Evolutionary conservation across 2,888 invertebrate species (phyloP), one percentile per base, ranked within the genome.

Genomic region (Amphiduros pacificus): DNA sequence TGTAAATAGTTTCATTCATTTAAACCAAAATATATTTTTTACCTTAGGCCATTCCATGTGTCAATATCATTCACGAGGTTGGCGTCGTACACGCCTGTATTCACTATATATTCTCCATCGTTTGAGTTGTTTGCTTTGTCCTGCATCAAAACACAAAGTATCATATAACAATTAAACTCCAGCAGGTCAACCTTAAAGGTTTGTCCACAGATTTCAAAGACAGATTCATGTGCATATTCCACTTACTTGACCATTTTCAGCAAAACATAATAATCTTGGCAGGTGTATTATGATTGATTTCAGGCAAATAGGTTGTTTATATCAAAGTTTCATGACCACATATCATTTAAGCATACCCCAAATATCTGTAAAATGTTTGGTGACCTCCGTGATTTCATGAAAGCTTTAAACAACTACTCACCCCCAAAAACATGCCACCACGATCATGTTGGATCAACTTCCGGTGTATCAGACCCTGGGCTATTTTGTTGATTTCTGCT

Each of bases 71-170:
- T 93, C 48, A 93, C 86, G 28, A 88, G 83, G 0, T 85, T 79
- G 1, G 89, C 87, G 56, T 88, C 85, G 14, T 84, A 80, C 0
- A 81, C 84, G 0, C 93, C 92, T 0, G 91, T 91, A 28, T 87
- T 88, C 81, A 93, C 89, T 72, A 91, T 91, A 75, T 89, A 89
- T 53, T 87, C 84, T 0, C 93, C 93, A 63, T 92, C 92, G 49
- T 55, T 36, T 20, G 61, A 55, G 2, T 61, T 60, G 32, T 66
- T 66, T 17, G n/a, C 11, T 1, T 27, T 52, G 17, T 51, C 41
- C 51, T 51, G 31, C 6, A 58, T 1, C 11, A 32, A 22, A n/a
- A n/a, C 4, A n/a, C n/a, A n/a, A n/a, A 48, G n/a, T 48, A 48
- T 48, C n/a, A 48, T 5, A 14, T 9, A 36, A 14, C 11, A 9